Conservation (phyloP, 2,888 invertebrate genomes). For the Acanthosepion pharaonis region DNA sequence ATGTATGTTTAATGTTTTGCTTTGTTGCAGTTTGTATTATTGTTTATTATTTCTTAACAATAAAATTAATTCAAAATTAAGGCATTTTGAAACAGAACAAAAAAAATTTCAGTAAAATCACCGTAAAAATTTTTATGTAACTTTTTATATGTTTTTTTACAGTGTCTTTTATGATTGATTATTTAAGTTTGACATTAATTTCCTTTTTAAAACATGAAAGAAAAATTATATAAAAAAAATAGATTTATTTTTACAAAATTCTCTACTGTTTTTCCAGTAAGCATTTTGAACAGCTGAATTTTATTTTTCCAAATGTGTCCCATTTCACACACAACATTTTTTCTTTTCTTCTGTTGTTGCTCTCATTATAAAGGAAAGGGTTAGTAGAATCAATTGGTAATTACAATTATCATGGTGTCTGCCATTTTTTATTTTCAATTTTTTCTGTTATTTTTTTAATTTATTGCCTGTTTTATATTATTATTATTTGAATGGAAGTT, state of each 20-base stretch:
- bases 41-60: no score
- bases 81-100: no score
- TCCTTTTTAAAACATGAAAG: background rate
- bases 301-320: conserved; percentile 10
- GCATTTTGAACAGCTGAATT: conserved; percentile 24
- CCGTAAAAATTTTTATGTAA: no score
- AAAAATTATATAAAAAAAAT: background rate
- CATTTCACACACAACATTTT: conserved; percentile 40
- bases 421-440: background rate
- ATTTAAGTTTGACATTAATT: background rate
- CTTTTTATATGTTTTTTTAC: background rate
- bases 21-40: no score
- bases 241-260: no score
- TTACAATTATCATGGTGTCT: conserved; percentile 33
- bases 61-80: no score
- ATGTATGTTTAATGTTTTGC: no score
- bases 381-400: conserved; percentile 39
- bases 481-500: conserved; percentile 11
- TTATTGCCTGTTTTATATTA: conserved; percentile 42
- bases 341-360: conserved; percentile 46
- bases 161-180: background rate
- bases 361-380: conserved; percentile 43
- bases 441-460: background rate
- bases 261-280: background rate
- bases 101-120: no score